Conservation (phyloP, 2,888 invertebrate genomes). For the Anorthoa munda region DNA sequence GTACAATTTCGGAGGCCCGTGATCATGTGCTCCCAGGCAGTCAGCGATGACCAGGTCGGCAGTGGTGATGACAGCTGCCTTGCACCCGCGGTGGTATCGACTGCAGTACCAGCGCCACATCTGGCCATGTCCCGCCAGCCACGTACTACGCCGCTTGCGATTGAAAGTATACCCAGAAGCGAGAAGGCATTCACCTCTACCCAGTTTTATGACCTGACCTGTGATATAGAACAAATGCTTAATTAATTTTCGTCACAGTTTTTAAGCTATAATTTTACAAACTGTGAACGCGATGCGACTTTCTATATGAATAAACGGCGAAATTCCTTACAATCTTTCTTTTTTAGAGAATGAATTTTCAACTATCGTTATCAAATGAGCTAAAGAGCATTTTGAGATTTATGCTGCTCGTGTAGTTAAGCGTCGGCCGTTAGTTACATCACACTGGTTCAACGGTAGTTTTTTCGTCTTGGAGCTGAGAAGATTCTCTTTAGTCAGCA, state of each 20-base stretch:
- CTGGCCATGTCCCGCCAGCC: slow-evolving; percentile 1
- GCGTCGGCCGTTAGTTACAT: too few relatives aligned
- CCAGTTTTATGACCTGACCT: slow-evolving; percentile 40
- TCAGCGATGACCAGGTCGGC: slow-evolving; percentile 63
- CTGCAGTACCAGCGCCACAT: slow-evolving; percentile 67
- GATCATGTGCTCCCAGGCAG: slow-evolving; percentile 32
- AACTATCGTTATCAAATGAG: too few relatives aligned
- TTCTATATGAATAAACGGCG: too few relatives aligned
- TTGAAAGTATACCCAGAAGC: slow-evolving; percentile 53
- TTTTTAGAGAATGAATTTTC: too few relatives aligned
- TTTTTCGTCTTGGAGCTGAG: neutral
- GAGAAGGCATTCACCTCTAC: slow-evolving; percentile 27
- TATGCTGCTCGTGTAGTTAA: too few relatives aligned
- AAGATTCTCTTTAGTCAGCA: neutral
- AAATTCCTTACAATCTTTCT: too few relatives aligned
- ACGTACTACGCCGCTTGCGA: slow-evolving; percentile 23
- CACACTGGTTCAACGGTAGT: too few relatives aligned
- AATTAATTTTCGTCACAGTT: neutral
- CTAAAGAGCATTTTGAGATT: too few relatives aligned
- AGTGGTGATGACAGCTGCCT: slow-evolving; percentile 71
- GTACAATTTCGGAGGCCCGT: slow-evolving; percentile 23
- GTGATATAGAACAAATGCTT: slow-evolving; percentile 18
- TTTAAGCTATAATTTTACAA: too few relatives aligned
- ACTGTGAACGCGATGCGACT: too few relatives aligned
- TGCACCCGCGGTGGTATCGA: slow-evolving; percentile 69